phyloP scores from a whole-genome alignment of 2,888 invertebrate species.

The Meiosimyza platycephala region DNA sequence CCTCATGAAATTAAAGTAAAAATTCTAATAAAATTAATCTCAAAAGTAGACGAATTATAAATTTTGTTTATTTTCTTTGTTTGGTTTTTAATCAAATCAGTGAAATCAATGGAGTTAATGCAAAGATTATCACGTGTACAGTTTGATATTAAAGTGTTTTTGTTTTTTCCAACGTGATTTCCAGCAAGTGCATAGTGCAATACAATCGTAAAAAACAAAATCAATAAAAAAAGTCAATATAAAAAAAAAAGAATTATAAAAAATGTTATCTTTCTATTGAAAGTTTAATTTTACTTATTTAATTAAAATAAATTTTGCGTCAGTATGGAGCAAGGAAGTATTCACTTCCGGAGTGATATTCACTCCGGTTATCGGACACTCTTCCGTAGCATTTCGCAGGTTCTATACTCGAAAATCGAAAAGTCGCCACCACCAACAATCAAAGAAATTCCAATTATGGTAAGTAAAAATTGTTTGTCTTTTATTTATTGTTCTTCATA shows the following conservation, averaged over 20 bases:
- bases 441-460: conserved; percentile 32
- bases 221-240: not conserved
- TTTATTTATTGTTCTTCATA: not conserved
- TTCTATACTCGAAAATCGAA: conserved; percentile 52
- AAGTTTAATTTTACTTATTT: no score
- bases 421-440: conserved; percentile 42
- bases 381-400: conserved; percentile 62
- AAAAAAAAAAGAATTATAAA: no score
- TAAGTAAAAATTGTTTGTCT: conserved; percentile 20
- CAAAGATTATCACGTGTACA: no score
- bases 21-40: not conserved
- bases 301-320: not conserved
- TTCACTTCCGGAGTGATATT: no score
- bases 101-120: no score
- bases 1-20: not conserved
- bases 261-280: no score
- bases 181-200: no score
- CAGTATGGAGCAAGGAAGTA: conserved; percentile 49
- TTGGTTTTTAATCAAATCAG: no score
- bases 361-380: conserved; percentile 54
- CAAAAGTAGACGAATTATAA: no score
- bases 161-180: no score
- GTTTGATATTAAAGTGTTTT: no score
- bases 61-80: no score
- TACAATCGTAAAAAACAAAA: not conserved